Evolutionary conservation across 2,888 invertebrate species (phyloP).

Genomic region (Harmothoe impar): DNA sequence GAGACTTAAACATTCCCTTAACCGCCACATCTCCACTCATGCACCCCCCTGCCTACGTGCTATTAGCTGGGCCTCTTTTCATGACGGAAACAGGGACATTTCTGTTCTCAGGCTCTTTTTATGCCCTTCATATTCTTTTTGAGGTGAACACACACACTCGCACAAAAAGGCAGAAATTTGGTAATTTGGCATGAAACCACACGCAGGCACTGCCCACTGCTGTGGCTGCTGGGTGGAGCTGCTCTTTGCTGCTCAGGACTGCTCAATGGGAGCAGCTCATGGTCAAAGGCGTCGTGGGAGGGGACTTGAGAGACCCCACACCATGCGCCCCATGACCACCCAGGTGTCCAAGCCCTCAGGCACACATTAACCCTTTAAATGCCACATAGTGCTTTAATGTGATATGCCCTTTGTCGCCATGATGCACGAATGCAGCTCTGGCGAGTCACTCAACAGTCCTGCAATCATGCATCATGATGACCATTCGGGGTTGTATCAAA

Average conservation of each 20-base stretch:
- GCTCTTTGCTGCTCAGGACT: background rate
- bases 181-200: constrained; percentile 55
- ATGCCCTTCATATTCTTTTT: background rate
- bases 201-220: constrained; percentile 38
- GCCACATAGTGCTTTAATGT: no score
- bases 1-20: no score
- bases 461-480: no score
- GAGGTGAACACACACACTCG: constrained; percentile 41
- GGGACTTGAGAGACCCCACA: constrained; percentile 27
- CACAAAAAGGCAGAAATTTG: constrained; percentile 46
- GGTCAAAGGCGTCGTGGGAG: background rate
- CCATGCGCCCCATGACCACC: background rate
- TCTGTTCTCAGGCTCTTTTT: background rate
- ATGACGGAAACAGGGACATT: constrained; percentile 7
- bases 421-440: no score
- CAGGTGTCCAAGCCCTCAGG: background rate
- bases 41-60: background rate
- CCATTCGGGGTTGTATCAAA: no score
- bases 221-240: background rate
- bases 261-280: background rate
- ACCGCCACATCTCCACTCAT: no score
- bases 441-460: no score
- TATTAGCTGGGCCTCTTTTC: constrained; percentile 43
- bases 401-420: no score
- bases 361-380: no score